Conservation (phyloP, 2,113 vertebrate genomes). For the Ascaphus truei region DNA sequence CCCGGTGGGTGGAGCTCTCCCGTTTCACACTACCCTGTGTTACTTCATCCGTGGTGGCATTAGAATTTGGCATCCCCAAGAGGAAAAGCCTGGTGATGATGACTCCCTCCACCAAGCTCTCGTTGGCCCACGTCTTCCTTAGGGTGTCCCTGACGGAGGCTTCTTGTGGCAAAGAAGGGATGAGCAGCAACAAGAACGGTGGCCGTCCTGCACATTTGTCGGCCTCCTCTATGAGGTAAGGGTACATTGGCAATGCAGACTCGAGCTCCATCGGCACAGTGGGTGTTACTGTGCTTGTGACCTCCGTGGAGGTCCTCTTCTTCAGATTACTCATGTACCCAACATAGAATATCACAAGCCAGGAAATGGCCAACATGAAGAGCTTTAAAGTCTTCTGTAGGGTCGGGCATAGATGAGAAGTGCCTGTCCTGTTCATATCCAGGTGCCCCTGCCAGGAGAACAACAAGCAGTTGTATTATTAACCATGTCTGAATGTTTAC, state of each 20-base stretch:
- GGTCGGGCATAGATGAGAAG: background rate
- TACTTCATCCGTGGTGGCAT: no score
- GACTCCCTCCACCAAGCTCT: conserved; percentile 49
- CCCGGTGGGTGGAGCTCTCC: no score
- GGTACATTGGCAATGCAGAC: conserved; percentile 37
- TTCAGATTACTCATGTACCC: no score
- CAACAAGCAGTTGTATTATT: no score
- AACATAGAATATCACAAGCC: background rate
- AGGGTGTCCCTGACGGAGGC: conserved; percentile 43
- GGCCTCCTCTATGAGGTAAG: conserved; percentile 55
- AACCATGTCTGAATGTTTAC: no score
- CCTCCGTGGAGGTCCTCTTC: no score
- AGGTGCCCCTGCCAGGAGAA: no score
- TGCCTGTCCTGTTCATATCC: no score
- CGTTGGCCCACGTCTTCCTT: conserved; percentile 60
- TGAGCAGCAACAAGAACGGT: conserved; percentile 3
- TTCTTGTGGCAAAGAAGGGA: conserved; percentile 45
- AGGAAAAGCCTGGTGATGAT: conserved; percentile 54
- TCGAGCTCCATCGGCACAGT: background rate
- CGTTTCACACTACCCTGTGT: no score
- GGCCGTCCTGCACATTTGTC: conserved; percentile 39
- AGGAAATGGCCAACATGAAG: background rate
- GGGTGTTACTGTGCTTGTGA: background rate
- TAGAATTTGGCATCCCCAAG: conserved; percentile 47
- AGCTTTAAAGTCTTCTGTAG: background rate